phyloP scores from a whole-genome alignment of 2,888 invertebrate genomes.

The Pristionchus fissidentatus region DNA sequence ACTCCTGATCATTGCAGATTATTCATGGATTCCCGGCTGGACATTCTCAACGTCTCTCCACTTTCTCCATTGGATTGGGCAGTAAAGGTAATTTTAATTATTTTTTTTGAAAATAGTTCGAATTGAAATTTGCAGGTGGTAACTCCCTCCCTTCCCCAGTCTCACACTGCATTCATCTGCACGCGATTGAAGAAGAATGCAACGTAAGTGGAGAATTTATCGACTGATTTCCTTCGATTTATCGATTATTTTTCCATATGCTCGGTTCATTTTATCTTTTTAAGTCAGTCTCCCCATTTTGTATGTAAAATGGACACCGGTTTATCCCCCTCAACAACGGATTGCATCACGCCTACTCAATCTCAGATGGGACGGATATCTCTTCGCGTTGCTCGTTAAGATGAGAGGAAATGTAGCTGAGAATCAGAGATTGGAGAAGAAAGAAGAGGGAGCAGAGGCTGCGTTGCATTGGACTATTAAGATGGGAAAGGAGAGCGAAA shows the following conservation, averaged over 20 bases:
- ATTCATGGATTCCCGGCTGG: conserved; percentile 69
- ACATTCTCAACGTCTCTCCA: conserved; percentile 64
- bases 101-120: too few relatives aligned
- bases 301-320: not conserved
- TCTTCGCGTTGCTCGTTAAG: conserved; percentile 57
- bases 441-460: conserved; percentile 41
- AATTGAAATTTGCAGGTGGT: conserved; percentile 49
- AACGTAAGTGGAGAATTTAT: too few relatives aligned
- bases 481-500: not conserved
- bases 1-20: conserved; percentile 52
- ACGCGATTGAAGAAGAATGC: conserved; percentile 52
- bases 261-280: too few relatives aligned
- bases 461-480: conserved; percentile 36
- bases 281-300: not conserved
- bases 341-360: not conserved
- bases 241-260: not conserved
- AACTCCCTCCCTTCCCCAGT: conserved; percentile 59
- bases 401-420: conserved; percentile 50
- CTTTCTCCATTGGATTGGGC: conserved; percentile 62
- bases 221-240: not conserved
- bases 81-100: conserved; percentile 50
- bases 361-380: conserved; percentile 59
- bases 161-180: conserved; percentile 62
- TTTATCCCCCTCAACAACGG: not conserved
- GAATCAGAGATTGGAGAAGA: conserved; percentile 47